These are phyloP conservation scores for Papilio dardanus DNA, from an alignment of 1,140 invertebrate genomes.

Conservation along the genomic window DNA sequence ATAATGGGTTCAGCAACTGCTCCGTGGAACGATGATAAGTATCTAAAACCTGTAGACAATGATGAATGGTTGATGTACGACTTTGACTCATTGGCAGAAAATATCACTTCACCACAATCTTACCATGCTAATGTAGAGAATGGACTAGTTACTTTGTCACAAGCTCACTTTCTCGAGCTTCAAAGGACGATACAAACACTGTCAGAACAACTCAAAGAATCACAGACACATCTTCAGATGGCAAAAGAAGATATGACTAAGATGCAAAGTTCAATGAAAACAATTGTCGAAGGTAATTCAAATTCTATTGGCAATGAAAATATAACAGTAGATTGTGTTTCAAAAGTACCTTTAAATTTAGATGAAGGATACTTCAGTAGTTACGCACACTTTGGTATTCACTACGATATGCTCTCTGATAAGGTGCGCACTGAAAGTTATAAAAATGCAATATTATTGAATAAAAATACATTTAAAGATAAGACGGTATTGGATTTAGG, in stretches of 20 bases:
- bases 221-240: constrained; percentile 82
- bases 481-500: constrained; percentile 97
- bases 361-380: constrained; percentile 96
- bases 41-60: constrained; percentile 90
- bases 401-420: constrained; percentile 97
- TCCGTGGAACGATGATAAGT: constrained; percentile 90
- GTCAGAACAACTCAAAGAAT: constrained; percentile 82
- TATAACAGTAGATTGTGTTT: constrained; percentile 73
- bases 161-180: constrained; percentile 85
- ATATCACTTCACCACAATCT: constrained; percentile 65
- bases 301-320: constrained; percentile 54
- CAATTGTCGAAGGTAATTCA: constrained; percentile 78
- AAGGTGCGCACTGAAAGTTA: constrained; percentile 96
- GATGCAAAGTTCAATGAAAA: constrained; percentile 86
- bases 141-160: constrained; percentile 84
- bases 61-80: constrained; percentile 94
- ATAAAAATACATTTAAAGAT: constrained; percentile 86
- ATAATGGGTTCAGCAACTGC: constrained; percentile 81
- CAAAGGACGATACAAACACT: constrained; percentile 84
- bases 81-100: constrained; percentile 72
- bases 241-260: constrained; percentile 85
- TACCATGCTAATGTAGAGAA: constrained; percentile 84
- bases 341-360: constrained; percentile 80
- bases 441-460: constrained; percentile 95
- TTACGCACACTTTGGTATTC: constrained; percentile 98